Conservation (phyloP, 2,797 vertebrate genomes). For the Mallotus villosus region DNA sequence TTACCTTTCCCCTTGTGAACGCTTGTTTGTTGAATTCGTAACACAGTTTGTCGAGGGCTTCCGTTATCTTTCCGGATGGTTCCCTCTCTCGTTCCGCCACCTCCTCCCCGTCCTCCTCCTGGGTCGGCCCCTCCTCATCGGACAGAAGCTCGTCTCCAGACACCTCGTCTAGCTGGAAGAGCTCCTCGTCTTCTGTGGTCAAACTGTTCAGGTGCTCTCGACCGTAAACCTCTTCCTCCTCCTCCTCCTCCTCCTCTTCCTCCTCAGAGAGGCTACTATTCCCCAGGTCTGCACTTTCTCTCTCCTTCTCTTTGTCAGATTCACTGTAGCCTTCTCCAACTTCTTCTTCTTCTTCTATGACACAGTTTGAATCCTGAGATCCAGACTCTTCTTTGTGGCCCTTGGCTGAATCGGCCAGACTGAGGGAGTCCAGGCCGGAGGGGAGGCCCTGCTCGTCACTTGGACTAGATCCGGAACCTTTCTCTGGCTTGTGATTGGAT, state of each 20-base stretch:
- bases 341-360: slow-evolving; percentile 76
- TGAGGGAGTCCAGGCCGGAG: slow-evolving; percentile 47
- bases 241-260: slow-evolving; percentile 60
- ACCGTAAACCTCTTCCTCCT: slow-evolving; percentile 54
- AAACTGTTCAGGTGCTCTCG: slow-evolving; percentile 61
- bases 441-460: slow-evolving; percentile 34
- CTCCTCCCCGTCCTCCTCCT: slow-evolving; percentile 64
- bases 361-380: slow-evolving; percentile 76
- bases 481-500: slow-evolving; percentile 28
- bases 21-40: slow-evolving; percentile 85
- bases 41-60: slow-evolving; percentile 40
- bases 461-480: slow-evolving; percentile 21
- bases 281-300: slow-evolving; percentile 61
- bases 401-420: slow-evolving; percentile 35
- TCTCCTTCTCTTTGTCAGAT: slow-evolving; percentile 76
- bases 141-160: slow-evolving; percentile 82
- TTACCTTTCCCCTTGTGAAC: slow-evolving; percentile 92
- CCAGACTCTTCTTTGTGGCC: slow-evolving; percentile 40
- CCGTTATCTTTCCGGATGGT: background rate
- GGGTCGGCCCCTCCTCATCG: slow-evolving; percentile 76
- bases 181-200: slow-evolving; percentile 75
- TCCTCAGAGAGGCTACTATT: slow-evolving; percentile 70
- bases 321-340: slow-evolving; percentile 70
- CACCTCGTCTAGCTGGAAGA: slow-evolving; percentile 72
- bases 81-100: background rate